Conservation (phyloP, 2,888 invertebrate species). For the Phaedon cochleariae region DNA sequence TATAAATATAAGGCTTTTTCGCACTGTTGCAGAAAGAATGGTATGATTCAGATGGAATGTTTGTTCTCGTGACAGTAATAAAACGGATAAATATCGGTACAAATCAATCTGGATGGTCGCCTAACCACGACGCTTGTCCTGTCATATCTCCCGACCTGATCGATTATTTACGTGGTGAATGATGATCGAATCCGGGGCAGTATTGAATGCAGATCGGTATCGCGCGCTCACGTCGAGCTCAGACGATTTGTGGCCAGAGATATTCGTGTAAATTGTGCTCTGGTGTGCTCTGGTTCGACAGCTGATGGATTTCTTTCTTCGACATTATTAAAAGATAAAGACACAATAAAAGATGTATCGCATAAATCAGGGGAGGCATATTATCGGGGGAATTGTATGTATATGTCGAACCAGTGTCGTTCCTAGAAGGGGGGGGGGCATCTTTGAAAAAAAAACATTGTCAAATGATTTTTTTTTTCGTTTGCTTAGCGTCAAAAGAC, state of each 20-base stretch:
- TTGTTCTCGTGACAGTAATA: neutral
- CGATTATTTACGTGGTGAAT: constrained; percentile 43
- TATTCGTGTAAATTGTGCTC: neutral
- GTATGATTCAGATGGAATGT: no score
- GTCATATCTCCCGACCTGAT: neutral
- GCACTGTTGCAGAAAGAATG: no score
- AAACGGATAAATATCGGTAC: no score
- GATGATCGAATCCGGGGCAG: constrained; percentile 52
- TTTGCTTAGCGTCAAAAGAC: no score
- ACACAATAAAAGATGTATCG: constrained; percentile 45
- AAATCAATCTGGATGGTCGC: neutral
- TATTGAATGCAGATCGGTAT: constrained; percentile 57
- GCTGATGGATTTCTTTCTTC: constrained; percentile 48
- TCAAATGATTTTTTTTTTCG: no score
- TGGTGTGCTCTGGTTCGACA: constrained; percentile 40
- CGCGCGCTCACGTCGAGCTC: constrained; percentile 27
- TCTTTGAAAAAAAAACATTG: no score
- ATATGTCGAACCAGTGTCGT: no score
- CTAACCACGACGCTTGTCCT: neutral
- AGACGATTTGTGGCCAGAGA: neutral
- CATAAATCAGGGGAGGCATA: constrained; percentile 43
- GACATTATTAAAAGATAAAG: constrained; percentile 46
- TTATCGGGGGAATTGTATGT: no score
- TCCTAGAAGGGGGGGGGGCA: no score
- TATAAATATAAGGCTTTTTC: no score